A percentile compares a stretch with the other conserved stretches of the same genome.
These are phyloP conservation scores for Octodonta nipae DNA, from an alignment of 2,888 invertebrate genomes.

Conservation along the genomic window DNA sequence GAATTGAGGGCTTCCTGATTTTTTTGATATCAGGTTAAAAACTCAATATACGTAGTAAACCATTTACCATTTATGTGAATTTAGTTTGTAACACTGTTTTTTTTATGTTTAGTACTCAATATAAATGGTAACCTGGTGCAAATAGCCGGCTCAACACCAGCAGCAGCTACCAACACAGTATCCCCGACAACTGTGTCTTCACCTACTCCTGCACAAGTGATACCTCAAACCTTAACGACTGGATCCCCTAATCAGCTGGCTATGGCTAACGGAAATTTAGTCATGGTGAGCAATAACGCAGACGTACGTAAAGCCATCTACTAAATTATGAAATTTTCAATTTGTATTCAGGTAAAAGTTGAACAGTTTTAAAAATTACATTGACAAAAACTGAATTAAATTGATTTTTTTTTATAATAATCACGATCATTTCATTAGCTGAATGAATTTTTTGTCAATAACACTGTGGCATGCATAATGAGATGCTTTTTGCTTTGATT, in stretches of 20 bases:
- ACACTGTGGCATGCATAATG: no score
- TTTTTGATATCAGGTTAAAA: no score
- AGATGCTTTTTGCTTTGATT: no score
- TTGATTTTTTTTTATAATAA: no score
- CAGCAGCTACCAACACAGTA: constrained; percentile 29
- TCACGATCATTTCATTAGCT: no score
- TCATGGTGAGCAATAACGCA: constrained; percentile 49
- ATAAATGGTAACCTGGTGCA: constrained; percentile 68
- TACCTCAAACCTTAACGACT: constrained; percentile 32
- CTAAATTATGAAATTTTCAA: no score
- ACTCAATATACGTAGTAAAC: no score
- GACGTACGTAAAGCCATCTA: constrained; percentile 28
- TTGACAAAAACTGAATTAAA: no score
- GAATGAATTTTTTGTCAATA: no score
- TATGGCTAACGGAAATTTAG: constrained; percentile 57
- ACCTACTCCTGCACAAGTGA: constrained; percentile 34
- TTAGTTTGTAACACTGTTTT: constrained; percentile 2
- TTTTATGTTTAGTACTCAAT: constrained; percentile 50
- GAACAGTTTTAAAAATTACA: no score
- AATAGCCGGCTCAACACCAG: constrained; percentile 37
- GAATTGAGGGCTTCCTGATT: no score
- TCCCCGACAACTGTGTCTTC: constrained; percentile 31
- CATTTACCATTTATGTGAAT: constrained; percentile 3
- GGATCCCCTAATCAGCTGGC: constrained; percentile 42
- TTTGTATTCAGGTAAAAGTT: no score